Conservation (phyloP, 2,113 vertebrate genomes). For the Tetrax tetrax region DNA sequence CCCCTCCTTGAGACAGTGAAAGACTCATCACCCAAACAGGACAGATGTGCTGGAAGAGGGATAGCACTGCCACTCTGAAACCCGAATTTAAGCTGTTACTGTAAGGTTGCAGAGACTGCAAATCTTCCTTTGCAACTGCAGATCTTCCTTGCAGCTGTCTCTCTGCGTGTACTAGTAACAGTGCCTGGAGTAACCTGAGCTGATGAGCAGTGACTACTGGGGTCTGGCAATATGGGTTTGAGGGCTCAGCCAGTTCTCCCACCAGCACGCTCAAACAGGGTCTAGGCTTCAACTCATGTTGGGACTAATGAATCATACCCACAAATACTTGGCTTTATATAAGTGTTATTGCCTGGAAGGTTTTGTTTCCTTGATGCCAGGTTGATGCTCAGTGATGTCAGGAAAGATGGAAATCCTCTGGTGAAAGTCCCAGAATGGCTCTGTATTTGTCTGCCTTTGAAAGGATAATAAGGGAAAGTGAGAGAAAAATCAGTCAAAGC, state of each 20-base stretch:
- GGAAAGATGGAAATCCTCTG: background rate
- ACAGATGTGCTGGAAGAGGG: background rate
- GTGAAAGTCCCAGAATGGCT: background rate
- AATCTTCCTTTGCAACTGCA: background rate
- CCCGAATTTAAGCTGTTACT: background rate
- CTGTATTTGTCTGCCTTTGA: background rate
- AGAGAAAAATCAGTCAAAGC: background rate
- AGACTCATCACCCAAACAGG: background rate
- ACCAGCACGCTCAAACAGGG: background rate
- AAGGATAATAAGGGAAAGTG: background rate
- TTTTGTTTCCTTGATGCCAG: background rate
- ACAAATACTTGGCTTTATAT: background rate
- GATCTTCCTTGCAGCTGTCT: background rate
- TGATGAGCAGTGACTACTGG: background rate
- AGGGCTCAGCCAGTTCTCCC: background rate
- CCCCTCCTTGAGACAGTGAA: background rate
- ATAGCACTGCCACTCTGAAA: background rate
- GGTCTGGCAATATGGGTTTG: background rate
- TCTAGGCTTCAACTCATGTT: background rate
- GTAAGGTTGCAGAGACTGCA: background rate
- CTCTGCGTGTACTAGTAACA: background rate
- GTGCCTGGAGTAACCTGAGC: background rate
- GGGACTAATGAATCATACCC: background rate
- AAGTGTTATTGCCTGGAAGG: background rate
- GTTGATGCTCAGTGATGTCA: background rate